A percentile compares a stretch with the other conserved stretches of the same genome.
Conservation (phyloP, 2,797 vertebrate genomes). For the Sebastolobus alascanus region DNA sequence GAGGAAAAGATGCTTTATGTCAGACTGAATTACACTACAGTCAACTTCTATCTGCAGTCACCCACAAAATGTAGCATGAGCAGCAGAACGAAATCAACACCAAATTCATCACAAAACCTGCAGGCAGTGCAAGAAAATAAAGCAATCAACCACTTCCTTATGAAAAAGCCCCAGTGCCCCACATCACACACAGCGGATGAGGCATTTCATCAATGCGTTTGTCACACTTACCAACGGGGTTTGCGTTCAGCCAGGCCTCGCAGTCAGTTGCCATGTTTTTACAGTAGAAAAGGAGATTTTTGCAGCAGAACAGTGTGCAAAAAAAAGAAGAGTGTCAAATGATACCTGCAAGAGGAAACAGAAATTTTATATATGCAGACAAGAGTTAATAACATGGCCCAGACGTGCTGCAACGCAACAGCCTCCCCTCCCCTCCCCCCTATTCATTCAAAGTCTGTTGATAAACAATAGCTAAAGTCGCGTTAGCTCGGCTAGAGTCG, state of each 20-base stretch:
- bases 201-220: conserved; percentile 33
- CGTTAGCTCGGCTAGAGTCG: conserved; percentile 52
- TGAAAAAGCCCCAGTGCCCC: conserved; percentile 23
- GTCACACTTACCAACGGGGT: conserved; percentile 87
- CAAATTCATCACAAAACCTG: background rate
- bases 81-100: background rate
- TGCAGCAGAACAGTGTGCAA: conserved; percentile 46
- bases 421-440: conserved; percentile 46
- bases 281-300: conserved; percentile 34
- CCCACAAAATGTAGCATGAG: background rate
- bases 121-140: conserved; percentile 19
- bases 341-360: conserved; percentile 48
- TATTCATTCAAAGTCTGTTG: conserved; percentile 74
- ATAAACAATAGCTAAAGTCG: conserved; percentile 71
- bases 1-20: background rate
- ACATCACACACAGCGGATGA: conserved; percentile 40
- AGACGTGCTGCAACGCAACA: conserved; percentile 43
- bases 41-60: background rate
- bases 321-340: background rate
- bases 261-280: conserved; percentile 88
- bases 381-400: conserved; percentile 37
- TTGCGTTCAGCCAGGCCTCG: conserved; percentile 88
- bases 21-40: background rate
- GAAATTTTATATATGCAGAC: background rate
- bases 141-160: conserved; percentile 58